These are phyloP conservation scores for Druceiella hillmani DNA, from an alignment of 2,888 invertebrate genomes.

Conservation along the genomic window DNA sequence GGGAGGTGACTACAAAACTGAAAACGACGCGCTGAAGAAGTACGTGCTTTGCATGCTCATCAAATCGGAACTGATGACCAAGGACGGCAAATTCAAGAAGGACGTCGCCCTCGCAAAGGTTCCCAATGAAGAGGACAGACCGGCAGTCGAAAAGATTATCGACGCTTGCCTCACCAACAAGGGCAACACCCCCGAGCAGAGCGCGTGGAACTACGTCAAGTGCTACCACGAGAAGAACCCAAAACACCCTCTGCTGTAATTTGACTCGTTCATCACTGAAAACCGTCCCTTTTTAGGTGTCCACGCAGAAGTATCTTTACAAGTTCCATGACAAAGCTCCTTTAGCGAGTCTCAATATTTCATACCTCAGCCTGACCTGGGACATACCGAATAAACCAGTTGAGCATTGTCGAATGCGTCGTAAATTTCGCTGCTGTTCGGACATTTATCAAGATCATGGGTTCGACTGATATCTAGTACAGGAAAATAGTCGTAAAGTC, in stretches of 20 bases:
- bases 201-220: conserved; percentile 50
- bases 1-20: conserved; percentile 43
- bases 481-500: no score
- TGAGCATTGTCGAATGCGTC: no score
- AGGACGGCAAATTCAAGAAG: conserved; percentile 50
- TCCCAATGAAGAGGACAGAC: conserved; percentile 42
- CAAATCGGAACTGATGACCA: conserved; percentile 48
- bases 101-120: conserved; percentile 47
- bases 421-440: no score
- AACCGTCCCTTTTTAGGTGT: no score
- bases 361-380: no score
- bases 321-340: no score
- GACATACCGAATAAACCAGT: no score
- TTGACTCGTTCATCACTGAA: no score
- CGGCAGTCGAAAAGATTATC: conserved; percentile 42
- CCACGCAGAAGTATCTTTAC: no score
- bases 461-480: no score
- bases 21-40: conserved; percentile 43
- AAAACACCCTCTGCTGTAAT: conserved; percentile 41
- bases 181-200: conserved; percentile 44
- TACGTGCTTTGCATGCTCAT: conserved; percentile 46
- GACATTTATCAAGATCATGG: no score
- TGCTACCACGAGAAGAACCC: conserved; percentile 51
- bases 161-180: conserved; percentile 45
- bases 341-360: no score